phyloP scores from a whole-genome alignment of 2,888 invertebrate genomes.

The Geophilus truncorum region DNA sequence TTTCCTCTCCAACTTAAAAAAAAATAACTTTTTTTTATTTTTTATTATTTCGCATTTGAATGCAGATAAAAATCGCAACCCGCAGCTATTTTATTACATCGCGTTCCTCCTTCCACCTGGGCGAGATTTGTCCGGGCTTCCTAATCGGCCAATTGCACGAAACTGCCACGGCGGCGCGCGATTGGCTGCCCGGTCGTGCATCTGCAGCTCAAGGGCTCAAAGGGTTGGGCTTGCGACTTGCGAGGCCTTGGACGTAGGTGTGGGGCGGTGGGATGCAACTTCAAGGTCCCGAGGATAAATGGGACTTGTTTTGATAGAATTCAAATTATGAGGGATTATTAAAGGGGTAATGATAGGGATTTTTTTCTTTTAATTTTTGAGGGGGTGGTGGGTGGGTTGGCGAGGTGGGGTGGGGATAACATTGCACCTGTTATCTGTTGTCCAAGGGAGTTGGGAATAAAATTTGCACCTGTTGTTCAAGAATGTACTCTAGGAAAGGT shows the following conservation, averaged over 20 bases:
- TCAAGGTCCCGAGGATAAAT: neutral
- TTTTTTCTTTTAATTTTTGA: too few relatives aligned
- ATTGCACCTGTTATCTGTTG: too few relatives aligned
- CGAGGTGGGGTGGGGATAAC: too few relatives aligned
- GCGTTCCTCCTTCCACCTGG: neutral
- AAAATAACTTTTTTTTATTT: too few relatives aligned
- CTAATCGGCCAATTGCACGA: neutral
- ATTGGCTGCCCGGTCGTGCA: neutral
- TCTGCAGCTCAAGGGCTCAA: neutral
- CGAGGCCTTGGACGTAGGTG: neutral
- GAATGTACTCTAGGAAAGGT: neutral
- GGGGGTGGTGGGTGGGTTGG: too few relatives aligned
- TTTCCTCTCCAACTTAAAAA: too few relatives aligned
- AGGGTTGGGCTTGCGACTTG: neutral
- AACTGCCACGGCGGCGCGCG: neutral
- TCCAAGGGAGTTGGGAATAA: too few relatives aligned
- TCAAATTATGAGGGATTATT: neutral
- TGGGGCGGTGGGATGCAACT: neutral
- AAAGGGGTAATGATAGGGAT: neutral
- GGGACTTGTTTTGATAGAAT: neutral
- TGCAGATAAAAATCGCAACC: neutral
- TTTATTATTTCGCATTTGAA: too few relatives aligned
- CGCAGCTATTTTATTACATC: neutral
- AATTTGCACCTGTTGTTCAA: neutral
- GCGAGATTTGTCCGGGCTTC: neutral